Base-by-base conservation (phyloP, 2,888 invertebrate species). In the Pyrrhia umbra region DNA sequence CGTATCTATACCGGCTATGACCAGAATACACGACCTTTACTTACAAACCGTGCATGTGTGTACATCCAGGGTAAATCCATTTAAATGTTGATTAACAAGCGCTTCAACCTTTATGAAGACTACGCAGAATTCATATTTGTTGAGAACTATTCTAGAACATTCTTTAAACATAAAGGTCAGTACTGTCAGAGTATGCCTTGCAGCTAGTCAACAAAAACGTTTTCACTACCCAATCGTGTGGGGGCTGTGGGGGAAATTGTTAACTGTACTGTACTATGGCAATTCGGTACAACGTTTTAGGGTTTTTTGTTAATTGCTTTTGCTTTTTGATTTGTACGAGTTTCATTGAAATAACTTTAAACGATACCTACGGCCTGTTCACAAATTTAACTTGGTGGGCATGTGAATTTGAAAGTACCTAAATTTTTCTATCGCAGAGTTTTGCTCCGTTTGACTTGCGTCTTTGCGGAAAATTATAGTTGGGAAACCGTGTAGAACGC, bases 1-100 rank as follows among this genome's bases (percentile, higher is more conserved):
- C 42, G 74, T 83, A 87, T 84, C 84, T 85, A 85, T 81, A 75
- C 71, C 64, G 54, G 70, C 76, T 72, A 66, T 65, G 54, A 72
- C 75, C 57, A 61, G 65, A 68, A 82, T 77, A 82, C 61, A 61
- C 68, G 70, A 76, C 77, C 72, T 78, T 77, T 77, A 73, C 71
- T 73, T 66, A 65, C 68, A 73, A 68, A 71, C 61, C 52, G 20
- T 60, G 59, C 51, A 55, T 63, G 60, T n/a, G n/a, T n/a, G n/a
- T 25, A 56, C 18, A 50, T 59, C 42, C 25, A 68, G 27, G 50
- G 34, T 21, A 51, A 57, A 57, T 59, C 47, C 62, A 62, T 49
- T 52, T 75, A 52, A 75, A 68, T 71, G 50, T 63, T 63, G 15
- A 71, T 67, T 59, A 64, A 49, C 56, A 62, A 23, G 50, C 46